These are phyloP conservation scores for Himantopus leucocephalus DNA, from an alignment of 2,113 vertebrate species.

Conservation along the genomic window DNA sequence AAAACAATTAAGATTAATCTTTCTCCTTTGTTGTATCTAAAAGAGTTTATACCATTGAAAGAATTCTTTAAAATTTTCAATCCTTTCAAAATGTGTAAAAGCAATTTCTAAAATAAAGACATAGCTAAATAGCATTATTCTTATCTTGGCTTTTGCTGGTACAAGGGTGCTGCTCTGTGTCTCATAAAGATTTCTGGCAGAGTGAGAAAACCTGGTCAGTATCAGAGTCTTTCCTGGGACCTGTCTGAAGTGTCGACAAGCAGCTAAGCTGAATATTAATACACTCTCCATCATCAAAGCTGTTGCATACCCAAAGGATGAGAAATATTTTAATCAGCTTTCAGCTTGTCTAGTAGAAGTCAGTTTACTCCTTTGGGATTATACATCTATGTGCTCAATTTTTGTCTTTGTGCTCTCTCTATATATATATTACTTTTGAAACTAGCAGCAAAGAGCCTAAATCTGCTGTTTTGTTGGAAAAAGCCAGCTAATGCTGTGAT, in stretches of 20 bases:
- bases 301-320: constrained; percentile 80
- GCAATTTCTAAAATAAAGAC: constrained; percentile 53
- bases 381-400: constrained; percentile 62
- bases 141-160: constrained; percentile 58
- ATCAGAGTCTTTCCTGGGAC: constrained; percentile 74
- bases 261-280: constrained; percentile 80
- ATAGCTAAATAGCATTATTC: constrained; percentile 1
- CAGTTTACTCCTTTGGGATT: constrained; percentile 73
- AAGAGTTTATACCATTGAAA: constrained; percentile 23
- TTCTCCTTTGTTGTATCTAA: constrained; percentile 10
- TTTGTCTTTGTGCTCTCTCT: background rate
- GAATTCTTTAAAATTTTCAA: constrained; percentile 20
- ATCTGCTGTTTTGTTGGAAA: constrained; percentile 35
- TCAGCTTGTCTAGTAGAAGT: constrained; percentile 75
- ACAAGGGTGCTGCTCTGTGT: constrained; percentile 58
- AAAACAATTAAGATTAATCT: constrained; percentile 13
- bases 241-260: constrained; percentile 78
- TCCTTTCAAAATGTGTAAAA: constrained; percentile 17
- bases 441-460: constrained; percentile 38
- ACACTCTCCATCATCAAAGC: constrained; percentile 79
- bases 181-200: constrained; percentile 71
- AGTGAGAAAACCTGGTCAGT: constrained; percentile 76
- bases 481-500: constrained; percentile 48
- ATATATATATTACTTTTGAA: constrained; percentile 38
- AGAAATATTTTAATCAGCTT: constrained; percentile 83